These are phyloP conservation scores for Listronotus oregonensis DNA, from an alignment of 1,140 invertebrate genomes.

Conservation along the genomic window DNA sequence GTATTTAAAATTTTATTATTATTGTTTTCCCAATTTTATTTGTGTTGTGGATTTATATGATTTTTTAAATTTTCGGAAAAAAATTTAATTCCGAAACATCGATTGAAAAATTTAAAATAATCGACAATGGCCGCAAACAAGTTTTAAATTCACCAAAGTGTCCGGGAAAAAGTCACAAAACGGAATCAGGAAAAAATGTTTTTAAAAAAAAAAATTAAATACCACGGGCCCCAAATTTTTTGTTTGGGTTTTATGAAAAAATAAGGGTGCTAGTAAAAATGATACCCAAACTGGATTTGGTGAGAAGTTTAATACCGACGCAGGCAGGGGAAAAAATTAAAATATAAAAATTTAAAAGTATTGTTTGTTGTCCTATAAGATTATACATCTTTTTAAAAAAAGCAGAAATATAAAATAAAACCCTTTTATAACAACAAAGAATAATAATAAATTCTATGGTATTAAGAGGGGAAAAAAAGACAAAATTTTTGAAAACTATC, in stretches of 20 bases:
- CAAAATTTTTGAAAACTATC: too few relatives aligned
- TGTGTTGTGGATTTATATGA: constrained; percentile 34
- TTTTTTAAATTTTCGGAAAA: constrained; percentile 30
- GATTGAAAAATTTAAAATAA: constrained; percentile 43
- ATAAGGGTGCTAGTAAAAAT: constrained; percentile 36
- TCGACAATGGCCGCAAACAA: constrained; percentile 21
- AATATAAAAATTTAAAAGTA: too few relatives aligned
- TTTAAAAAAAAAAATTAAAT: constrained; percentile 37
- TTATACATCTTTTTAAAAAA: too few relatives aligned
- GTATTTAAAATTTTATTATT: constrained; percentile 28
- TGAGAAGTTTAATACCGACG: constrained; percentile 50
- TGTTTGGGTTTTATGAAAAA: constrained; percentile 54
- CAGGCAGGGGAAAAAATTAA: constrained; percentile 46
- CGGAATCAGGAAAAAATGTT: background rate
- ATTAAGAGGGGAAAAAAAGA: too few relatives aligned
- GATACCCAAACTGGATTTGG: constrained; percentile 46
- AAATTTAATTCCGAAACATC: constrained; percentile 32
- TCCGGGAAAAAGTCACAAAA: background rate
- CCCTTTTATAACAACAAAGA: too few relatives aligned
- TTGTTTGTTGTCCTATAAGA: too few relatives aligned
- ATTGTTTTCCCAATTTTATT: constrained; percentile 26
- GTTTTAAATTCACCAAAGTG: background rate
- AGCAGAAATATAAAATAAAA: too few relatives aligned
- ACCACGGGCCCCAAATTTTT: constrained; percentile 52
- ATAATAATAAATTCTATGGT: too few relatives aligned